Base-by-base conservation (phyloP, 2,113 vertebrate genomes). In the Cavia aperea region DNA sequence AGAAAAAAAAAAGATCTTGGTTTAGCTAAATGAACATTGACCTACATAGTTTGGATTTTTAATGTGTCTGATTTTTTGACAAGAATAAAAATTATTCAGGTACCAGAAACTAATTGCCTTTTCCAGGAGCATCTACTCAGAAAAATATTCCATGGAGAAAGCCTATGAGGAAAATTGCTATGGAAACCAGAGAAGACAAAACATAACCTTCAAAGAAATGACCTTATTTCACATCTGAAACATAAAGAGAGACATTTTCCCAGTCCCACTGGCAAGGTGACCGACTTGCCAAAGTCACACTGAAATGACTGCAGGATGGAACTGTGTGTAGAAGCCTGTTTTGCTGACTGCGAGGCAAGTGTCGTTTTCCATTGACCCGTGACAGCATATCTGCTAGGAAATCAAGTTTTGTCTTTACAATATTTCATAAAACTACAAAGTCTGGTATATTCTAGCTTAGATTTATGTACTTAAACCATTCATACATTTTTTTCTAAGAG, bases 121-220 rank as follows among this genome's bases (percentile, higher is more conserved):
- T 84, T 86, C n/a, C 31, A 92, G 49, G 13, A 75, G 1, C 5
- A 77, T 31, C 26, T 75, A 36, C 43, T 77, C 26, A 77, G 24
- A 68, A 72, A 82, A 93, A 86, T 43, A n/a, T 65, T 90, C 10
- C 8, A 36, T 5, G 49, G 60, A 4, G 54, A 81, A 92, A 91
- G 49, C 26, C 26, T 54, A 13, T n/a, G 24, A 94, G 66, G 7
- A 90, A 86, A 89, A 86, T 43, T 93, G 39, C 51, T 90, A 12
- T 77, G 83, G 33, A 77, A 93, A 93, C 18, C 83, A 90, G 36
- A 81, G n/a, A 93, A 62, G 5, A 66, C 21, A 66, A 85, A 92
- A 75, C 21, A 88, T 49, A 89, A 65, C 21, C 7, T 54, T 75
- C 31, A 75, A 81, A 39, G 58, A 12, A 65, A 90, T 75, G 10